These are phyloP conservation scores for Anabacerthia variegaticeps DNA, from an alignment of 2,797 vertebrate species.

Conservation along the genomic window DNA sequence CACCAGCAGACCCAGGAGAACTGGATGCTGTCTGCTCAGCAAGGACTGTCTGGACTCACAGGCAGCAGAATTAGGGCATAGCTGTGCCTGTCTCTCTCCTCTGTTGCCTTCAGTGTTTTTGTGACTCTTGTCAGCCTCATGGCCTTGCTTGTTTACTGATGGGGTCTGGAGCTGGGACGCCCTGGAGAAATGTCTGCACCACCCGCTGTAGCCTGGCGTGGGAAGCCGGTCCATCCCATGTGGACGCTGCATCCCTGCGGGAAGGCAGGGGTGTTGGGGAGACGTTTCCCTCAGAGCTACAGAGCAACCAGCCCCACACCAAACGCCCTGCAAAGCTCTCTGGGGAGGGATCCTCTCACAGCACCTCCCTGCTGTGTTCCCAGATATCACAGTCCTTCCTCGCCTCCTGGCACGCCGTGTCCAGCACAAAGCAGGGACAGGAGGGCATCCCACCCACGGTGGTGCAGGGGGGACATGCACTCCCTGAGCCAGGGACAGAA, in stretches of 20 bases:
- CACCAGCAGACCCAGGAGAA: not conserved
- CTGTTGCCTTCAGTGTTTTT: not conserved
- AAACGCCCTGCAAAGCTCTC: not conserved
- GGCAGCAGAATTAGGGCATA: not conserved
- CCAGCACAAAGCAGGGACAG: not conserved
- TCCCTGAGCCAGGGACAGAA: not conserved
- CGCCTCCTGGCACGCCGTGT: not conserved
- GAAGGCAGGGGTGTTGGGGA: not conserved
- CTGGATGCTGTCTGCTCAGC: not conserved
- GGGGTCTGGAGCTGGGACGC: not conserved
- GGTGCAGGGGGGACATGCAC: rapidly evolving
- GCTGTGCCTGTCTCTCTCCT: not conserved
- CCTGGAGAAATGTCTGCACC: not conserved
- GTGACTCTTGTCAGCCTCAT: not conserved
- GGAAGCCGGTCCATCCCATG: not conserved
- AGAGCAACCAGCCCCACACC: not conserved
- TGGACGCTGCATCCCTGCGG: not conserved
- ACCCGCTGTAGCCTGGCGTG: rapidly evolving
- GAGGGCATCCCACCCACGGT: not conserved
- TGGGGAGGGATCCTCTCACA: not conserved
- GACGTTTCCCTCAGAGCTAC: not conserved
- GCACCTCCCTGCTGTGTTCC: not conserved
- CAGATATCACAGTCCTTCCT: not conserved
- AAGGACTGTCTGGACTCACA: not conserved
- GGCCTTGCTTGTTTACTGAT: not conserved